Conservation (phyloP, 2,888 invertebrate species). For the Dromius quadrimaculatus region DNA sequence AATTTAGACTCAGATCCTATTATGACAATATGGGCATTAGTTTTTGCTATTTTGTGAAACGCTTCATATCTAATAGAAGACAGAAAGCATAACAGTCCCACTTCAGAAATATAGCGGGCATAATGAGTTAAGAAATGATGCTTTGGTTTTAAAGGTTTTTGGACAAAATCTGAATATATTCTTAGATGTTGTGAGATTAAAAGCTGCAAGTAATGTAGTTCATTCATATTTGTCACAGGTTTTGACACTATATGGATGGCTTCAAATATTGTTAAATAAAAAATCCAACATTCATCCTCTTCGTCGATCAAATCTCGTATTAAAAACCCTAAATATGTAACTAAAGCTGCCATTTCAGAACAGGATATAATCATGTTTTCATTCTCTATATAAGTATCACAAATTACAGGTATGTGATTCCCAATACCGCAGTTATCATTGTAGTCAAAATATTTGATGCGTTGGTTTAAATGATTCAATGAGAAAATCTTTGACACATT, state of each 20-base stretch:
- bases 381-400: conserved; percentile 13
- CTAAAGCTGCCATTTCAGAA: conserved; percentile 48
- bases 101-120: conserved; percentile 44
- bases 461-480: conserved; percentile 31
- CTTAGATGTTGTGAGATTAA: conserved; percentile 49
- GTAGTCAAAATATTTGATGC: conserved; percentile 51
- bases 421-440: conserved; percentile 37
- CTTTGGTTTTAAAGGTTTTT: conserved; percentile 51
- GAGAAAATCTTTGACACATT: conserved; percentile 14
- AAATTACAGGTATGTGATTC: conserved; percentile 39
- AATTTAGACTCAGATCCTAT: too few relatives aligned
- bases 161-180: conserved; percentile 45
- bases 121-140: conserved; percentile 52
- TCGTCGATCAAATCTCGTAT: conserved; percentile 43
- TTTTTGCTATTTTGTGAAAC: too few relatives aligned
- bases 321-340: conserved; percentile 47
- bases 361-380: conserved; percentile 39
- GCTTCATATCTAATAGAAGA: conserved; percentile 51
- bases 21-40: too few relatives aligned
- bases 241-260: conserved; percentile 32
- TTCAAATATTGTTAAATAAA: conserved; percentile 33
- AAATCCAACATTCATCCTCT: conserved; percentile 31
- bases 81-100: conserved; percentile 51
- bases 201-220: conserved; percentile 34
- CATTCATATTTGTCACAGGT: neutral